Base-by-base conservation (phyloP, 92 coral and sea anemone genomes). In the Actinostola sp. region DNA sequence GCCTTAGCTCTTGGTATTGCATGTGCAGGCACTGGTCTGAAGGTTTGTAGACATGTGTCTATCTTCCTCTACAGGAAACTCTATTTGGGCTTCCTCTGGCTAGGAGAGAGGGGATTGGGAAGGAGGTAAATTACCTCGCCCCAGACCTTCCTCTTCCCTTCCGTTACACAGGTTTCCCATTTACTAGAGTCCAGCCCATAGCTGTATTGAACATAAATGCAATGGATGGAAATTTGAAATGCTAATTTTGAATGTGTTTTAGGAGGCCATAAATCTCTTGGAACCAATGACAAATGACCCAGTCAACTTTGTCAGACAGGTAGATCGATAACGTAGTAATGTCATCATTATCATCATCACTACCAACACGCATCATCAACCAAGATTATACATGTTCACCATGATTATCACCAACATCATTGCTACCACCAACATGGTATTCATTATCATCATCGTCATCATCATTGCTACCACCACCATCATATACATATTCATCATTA, bases 201-300 rank as follows among this genome's bases (percentile, higher is more conserved):
- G n/a, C n/a, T n/a, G n/a, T n/a, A n/a, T 19, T 24, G 70, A 11
- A 63, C n/a, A 17, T 15, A 63, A 26, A 24, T 10, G 11, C 21
- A 56, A 23, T 26, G 21, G 21, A n/a, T 21, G 21, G n/a, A n/a
- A n/a, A n/a, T n/a, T 62, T 38, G 21, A 13, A 16, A 20, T 36
- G 29, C 43, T 38, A 25, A 25, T 28, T 28, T 44, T 30, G 32
- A 4, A 61, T 34, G 43, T 65, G 42, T 79, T 51, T 13, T 46
- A 93, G 98, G 97, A 94, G 45, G 98, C 98, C 0, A 92, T 94
- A 34, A 89, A 86, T 44, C 86, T 94, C 29, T 68, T 94, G 2
- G 98, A 94, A 50, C 98, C 98, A 17, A 91, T 94, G 97, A 88
- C 92, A 5, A 94, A 91, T 41, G 98, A 94, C 27, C 98, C 98